Conservation (phyloP, 2,888 invertebrate genomes). For the Nomada goodeniana region DNA sequence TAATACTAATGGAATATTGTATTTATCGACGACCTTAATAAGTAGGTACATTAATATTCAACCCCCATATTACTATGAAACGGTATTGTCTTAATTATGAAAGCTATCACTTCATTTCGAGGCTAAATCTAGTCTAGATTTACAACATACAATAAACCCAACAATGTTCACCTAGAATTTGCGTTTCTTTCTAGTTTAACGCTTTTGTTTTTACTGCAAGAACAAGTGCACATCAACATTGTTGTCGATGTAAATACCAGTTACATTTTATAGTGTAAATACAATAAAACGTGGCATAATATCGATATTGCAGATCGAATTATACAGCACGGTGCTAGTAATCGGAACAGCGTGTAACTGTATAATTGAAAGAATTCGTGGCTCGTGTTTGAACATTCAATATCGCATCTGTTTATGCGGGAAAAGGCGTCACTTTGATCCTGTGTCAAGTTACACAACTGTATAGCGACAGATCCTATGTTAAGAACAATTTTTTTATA, state of each 20-base stretch:
- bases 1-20: constrained; percentile 1
- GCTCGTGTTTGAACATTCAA: constrained; percentile 15
- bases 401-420: constrained; percentile 1
- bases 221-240: not conserved
- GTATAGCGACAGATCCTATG: constrained; percentile 23
- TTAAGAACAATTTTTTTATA: not conserved
- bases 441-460: constrained; percentile 15
- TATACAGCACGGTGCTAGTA: constrained; percentile 33
- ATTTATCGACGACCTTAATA: not conserved
- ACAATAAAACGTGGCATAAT: constrained; percentile 15
- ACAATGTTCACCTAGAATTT: constrained; percentile 33
- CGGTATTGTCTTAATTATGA: not conserved
- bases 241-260: constrained; percentile 13
- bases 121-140: constrained; percentile 60
- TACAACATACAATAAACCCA: constrained; percentile 14
- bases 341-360: constrained; percentile 10
- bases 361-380: constrained; percentile 1
- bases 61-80: not conserved
- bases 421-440: not conserved
- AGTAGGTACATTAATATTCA: constrained; percentile 4
- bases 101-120: constrained; percentile 22
- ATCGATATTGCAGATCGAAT: not conserved
- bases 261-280: constrained; percentile 44
- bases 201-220: constrained; percentile 22
- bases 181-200: constrained; percentile 30